Evolutionary conservation across 2,797 vertebrate genomes (phyloP).

Genomic region (Sebastes hubbsi): DNA sequence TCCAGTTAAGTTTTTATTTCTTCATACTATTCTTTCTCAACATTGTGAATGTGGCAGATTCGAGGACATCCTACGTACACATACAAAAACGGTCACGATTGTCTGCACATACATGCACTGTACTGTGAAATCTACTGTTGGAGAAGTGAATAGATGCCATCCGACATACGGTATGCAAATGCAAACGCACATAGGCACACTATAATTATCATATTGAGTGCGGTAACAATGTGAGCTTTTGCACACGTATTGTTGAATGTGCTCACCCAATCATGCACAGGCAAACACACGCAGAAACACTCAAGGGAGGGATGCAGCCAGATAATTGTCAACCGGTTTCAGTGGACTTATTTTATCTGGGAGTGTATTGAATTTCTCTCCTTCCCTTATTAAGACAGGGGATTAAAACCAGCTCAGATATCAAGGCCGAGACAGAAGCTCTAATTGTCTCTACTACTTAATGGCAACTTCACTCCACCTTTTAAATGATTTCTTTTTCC

Average conservation of each 20-base stretch:
- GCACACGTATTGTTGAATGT: neutral
- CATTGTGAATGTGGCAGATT: neutral
- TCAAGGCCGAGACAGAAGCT: slow-evolving; percentile 33
- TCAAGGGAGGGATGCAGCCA: slow-evolving; percentile 11
- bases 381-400: slow-evolving; percentile 47
- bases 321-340: slow-evolving; percentile 66
- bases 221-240: neutral
- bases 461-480: slow-evolving; percentile 32
- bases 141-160: neutral
- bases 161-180: neutral
- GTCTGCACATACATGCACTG: neutral
- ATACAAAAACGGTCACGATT: neutral
- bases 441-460: slow-evolving; percentile 52
- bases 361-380: slow-evolving; percentile 57
- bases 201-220: neutral
- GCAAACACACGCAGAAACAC: neutral
- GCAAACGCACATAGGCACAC: neutral
- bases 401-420: slow-evolving; percentile 59
- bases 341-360: slow-evolving; percentile 51
- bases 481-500: slow-evolving; percentile 25
- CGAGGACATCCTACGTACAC: neutral
- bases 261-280: neutral
- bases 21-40: neutral
- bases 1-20: neutral
- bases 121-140: neutral